A percentile compares a stretch with the other conserved stretches of the same genome.
Evolutionary conservation across 2,113 vertebrate genomes (phyloP).

Genomic region (Turnix velox): DNA sequence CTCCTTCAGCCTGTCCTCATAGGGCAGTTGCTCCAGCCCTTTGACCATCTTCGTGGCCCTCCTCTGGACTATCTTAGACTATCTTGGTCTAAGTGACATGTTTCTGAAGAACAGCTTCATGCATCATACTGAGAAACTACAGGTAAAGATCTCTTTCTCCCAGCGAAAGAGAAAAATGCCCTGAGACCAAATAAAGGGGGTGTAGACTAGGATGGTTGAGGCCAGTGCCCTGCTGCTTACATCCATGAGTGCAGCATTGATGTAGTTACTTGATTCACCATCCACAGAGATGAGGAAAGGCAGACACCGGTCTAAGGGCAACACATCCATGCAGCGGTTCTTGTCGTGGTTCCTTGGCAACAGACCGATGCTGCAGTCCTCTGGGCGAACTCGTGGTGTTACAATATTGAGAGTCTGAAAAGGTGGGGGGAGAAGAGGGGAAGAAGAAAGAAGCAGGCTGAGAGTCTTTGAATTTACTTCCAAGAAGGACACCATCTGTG

Average conservation of each 20-base stretch:
- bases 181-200: rapidly evolving
- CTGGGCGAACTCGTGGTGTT: conserved; percentile 90
- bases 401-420: conserved; percentile 95
- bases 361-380: conserved; percentile 95
- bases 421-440: not conserved
- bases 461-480: not conserved
- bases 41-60: too few relatives aligned
- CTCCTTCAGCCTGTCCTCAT: too few relatives aligned
- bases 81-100: rapidly evolving
- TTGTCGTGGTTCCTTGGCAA: conserved; percentile 95
- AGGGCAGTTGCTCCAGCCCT: too few relatives aligned
- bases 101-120: too few relatives aligned
- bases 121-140: not conserved
- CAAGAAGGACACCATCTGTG: not conserved
- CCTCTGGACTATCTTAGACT: too few relatives aligned
- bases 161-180: not conserved
- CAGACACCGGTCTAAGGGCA: conserved; percentile 92
- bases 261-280: conserved; percentile 96
- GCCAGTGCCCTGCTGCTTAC: conserved; percentile 69
- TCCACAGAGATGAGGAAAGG: conserved; percentile 97
- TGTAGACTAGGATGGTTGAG: not conserved
- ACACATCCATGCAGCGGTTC: conserved; percentile 93
- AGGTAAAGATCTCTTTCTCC: not conserved
- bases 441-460: not conserved
- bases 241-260: conserved; percentile 96